These are phyloP conservation scores for Diplazon laetatorius DNA, from an alignment of 2,888 invertebrate genomes.

Conservation along the genomic window DNA sequence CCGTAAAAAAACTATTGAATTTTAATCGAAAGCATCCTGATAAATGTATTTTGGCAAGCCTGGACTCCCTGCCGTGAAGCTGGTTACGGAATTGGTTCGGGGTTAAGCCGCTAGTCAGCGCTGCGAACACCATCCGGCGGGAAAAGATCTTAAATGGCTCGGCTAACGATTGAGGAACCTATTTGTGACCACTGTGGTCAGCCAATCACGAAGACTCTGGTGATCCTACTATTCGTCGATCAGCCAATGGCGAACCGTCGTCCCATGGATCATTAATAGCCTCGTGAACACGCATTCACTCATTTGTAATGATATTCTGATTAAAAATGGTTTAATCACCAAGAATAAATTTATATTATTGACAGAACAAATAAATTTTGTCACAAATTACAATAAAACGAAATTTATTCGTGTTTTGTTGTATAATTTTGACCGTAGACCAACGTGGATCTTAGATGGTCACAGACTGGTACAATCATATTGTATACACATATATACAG, in stretches of 20 bases:
- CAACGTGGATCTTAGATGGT: not conserved
- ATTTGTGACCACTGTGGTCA: not conserved
- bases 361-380: too few species aligned
- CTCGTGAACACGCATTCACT: too few species aligned
- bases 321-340: too few species aligned
- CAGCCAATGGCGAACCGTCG: not conserved
- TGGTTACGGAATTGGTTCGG: not conserved
- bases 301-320: too few species aligned
- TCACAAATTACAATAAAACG: too few species aligned
- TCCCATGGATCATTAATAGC: not conserved
- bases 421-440: too few species aligned
- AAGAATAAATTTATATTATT: not conserved
- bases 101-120: not conserved
- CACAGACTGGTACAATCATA: not conserved
- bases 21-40: not conserved
- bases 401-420: too few species aligned
- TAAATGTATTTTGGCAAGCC: constrained; percentile 1
- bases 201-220: not conserved
- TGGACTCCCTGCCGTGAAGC: not conserved
- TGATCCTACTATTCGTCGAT: not conserved
- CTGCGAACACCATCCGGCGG: not conserved
- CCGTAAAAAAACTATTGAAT: not conserved
- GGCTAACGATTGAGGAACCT: not conserved
- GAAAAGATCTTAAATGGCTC: not conserved
- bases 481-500: too few species aligned